Conservation (phyloP, 2,797 vertebrate species). For the Florisuga fusca region DNA sequence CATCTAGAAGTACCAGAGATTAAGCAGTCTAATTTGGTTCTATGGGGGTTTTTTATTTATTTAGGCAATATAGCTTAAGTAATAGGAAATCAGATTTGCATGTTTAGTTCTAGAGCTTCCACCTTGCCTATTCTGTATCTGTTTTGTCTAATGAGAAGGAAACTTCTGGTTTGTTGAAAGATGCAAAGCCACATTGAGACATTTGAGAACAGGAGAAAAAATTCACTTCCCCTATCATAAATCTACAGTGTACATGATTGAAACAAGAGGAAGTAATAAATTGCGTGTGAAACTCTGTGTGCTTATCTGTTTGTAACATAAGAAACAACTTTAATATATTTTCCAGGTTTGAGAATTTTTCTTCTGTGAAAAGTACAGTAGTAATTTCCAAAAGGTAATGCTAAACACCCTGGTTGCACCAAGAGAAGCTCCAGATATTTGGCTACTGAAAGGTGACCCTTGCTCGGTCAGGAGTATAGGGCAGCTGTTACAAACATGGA, state of each 20-base stretch:
- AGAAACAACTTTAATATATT: neutral
- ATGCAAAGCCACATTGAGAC: neutral
- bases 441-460: neutral
- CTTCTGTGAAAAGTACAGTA: neutral
- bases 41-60: neutral
- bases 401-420: neutral
- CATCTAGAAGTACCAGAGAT: neutral
- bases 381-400: neutral
- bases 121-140: neutral
- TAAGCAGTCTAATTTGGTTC: neutral
- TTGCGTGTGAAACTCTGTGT: neutral
- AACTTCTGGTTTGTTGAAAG: neutral
- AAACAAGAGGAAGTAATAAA: neutral
- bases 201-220: neutral
- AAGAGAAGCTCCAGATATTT: neutral
- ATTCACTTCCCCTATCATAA: neutral
- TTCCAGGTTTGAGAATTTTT: neutral
- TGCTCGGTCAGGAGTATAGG: neutral
- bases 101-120: neutral
- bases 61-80: neutral
- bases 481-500: neutral
- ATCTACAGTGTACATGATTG: neutral
- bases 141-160: neutral
- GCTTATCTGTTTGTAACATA: neutral
- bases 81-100: neutral